Base-by-base conservation (phyloP, 2,888 invertebrate species). In the Campoplex capitator region DNA sequence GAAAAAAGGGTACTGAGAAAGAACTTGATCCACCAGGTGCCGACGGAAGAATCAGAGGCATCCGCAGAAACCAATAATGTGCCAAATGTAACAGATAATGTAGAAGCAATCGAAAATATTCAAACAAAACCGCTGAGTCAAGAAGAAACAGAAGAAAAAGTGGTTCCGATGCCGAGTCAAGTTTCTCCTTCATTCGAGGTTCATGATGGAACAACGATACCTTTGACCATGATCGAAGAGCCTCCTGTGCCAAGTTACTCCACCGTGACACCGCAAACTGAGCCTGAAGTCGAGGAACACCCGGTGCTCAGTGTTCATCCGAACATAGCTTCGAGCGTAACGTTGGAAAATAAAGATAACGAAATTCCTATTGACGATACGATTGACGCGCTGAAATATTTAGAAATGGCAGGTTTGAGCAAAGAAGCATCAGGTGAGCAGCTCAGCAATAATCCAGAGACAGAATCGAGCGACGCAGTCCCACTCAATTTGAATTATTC, bases 191-290 rank as follows among this genome's bases (percentile, higher is more conserved):
- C 91, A 3, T 91, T 91, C 76, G 95, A 95, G 88, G 95, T 97
- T 42, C 94, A 97, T 89, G 97, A 97, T 93, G 97, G 97, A 18
- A 97, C 97, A 16, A 96, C 96, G 35, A 95, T 97, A 89, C 84
- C 89, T 42, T 84, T 89, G 13, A 71, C 83, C 16, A 58, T 79
- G 11, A 86, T 90, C 54, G 90, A 90, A 28, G 76, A 82, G 42
- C 51, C 84, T 0, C 42, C 48, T 13, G 84, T 88, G 75, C 84
- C 85, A 3, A 90, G 89, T 88, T 88, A 91, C 67, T 68, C 89
- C 32, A 80, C 87, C 1, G 84, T 86, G 28, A 73, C 85, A 42
- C 58, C 81, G 18, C 56, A 79, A 8, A 62, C 73, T 3, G 35
- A 71, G 8, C 23, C 42, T 6, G 76, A 86, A 48, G 62, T 79